Evolutionary conservation across 2,797 vertebrate genomes (phyloP).

Genomic region (Trematomus bernacchii): DNA sequence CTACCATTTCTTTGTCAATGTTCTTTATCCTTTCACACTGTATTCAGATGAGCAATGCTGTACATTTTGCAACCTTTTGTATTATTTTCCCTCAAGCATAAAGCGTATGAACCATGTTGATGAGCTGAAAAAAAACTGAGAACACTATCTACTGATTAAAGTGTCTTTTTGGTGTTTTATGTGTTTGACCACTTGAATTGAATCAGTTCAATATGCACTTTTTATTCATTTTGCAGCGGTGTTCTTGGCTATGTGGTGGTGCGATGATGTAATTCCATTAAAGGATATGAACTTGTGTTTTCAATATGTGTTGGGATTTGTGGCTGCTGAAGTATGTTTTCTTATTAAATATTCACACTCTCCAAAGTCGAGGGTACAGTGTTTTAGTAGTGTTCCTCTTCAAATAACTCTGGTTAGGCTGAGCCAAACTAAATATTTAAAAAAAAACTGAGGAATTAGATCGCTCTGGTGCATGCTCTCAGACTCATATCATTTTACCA

Average conservation of each 20-base stretch:
- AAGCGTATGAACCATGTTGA: slow-evolving; percentile 8
- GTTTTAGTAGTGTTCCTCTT: neutral
- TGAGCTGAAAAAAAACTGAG: slow-evolving; percentile 15
- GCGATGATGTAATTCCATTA: slow-evolving; percentile 45
- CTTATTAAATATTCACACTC: slow-evolving; percentile 29
- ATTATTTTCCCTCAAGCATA: slow-evolving; percentile 9
- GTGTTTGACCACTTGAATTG: slow-evolving; percentile 41
- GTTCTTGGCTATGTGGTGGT: slow-evolving; percentile 25
- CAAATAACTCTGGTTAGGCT: slow-evolving; percentile 1
- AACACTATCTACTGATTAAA: slow-evolving; percentile 18
- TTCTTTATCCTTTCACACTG: neutral
- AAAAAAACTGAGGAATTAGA: neutral
- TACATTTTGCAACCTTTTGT: slow-evolving; percentile 10
- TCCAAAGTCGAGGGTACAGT: neutral
- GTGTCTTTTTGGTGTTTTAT: slow-evolving; percentile 38
- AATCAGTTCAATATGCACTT: slow-evolving; percentile 41
- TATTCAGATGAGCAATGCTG: slow-evolving; percentile 12
- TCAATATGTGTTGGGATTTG: slow-evolving; percentile 18
- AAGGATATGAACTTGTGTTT: slow-evolving; percentile 26
- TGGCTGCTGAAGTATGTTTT: slow-evolving; percentile 27
- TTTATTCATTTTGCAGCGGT: slow-evolving; percentile 50
- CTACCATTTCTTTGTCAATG: neutral
- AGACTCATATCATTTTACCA: neutral
- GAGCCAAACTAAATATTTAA: neutral
- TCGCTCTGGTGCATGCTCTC: neutral